phyloP scores from a whole-genome alignment of 2,113 vertebrate species.

The Cercopithecus mona region DNA sequence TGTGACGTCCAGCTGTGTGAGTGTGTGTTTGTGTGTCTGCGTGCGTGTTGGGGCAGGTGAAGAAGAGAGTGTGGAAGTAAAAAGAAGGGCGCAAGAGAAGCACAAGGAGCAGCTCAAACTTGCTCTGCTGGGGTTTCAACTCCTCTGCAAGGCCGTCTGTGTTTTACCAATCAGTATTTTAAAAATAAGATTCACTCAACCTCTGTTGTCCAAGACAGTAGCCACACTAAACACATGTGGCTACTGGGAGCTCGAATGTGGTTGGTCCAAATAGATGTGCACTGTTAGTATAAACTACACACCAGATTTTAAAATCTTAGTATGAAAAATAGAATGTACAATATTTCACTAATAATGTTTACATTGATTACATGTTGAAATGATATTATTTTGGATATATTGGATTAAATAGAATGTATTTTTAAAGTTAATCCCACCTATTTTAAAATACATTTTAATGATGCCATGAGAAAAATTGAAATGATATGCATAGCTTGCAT shows the following conservation, averaged over 20 bases:
- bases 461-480: neutral
- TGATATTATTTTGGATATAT: neutral
- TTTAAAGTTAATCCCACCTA: neutral
- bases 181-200: neutral
- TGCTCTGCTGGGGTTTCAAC: too few relatives aligned
- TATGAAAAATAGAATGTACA: neutral
- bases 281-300: neutral
- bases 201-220: neutral
- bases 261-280: neutral
- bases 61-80: neutral
- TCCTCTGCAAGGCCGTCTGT: neutral
- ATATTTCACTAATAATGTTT: neutral
- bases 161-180: neutral
- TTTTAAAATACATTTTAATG: neutral
- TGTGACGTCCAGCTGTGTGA: rapidly evolving
- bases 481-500: neutral
- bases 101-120: neutral
- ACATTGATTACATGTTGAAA: neutral
- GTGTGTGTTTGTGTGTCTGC: too few relatives aligned
- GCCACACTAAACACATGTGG: neutral
- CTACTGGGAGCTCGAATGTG: neutral
- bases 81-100: too few relatives aligned
- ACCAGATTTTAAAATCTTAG: neutral
- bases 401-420: neutral
- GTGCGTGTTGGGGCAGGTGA: neutral